Conservation (phyloP, 1,140 invertebrate genomes). For the silkworm (Bombyx mori) region DNA sequence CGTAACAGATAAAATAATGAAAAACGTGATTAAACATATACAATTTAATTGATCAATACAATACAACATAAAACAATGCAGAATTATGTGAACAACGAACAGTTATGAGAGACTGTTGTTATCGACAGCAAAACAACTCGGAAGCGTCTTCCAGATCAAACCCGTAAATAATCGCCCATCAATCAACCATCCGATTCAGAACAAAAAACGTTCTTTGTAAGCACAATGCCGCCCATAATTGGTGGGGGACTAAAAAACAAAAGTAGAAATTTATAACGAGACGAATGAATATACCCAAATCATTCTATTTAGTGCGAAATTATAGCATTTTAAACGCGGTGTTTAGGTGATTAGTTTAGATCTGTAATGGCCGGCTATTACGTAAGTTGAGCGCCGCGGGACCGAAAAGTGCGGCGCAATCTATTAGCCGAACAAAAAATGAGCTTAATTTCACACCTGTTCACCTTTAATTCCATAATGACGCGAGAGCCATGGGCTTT, state of each 20-base stretch:
- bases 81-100: slow-evolving; percentile 22
- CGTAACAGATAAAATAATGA: slow-evolving; percentile 8
- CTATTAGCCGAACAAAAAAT: slow-evolving; percentile 62
- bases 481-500: slow-evolving; percentile 40
- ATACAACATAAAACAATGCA: slow-evolving; percentile 4
- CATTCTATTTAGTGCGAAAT: slow-evolving; percentile 66
- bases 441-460: slow-evolving; percentile 67
- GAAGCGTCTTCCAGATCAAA: slow-evolving; percentile 51
- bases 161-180: slow-evolving; percentile 62
- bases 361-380: slow-evolving; percentile 51
- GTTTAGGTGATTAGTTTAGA: slow-evolving; percentile 62
- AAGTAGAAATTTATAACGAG: slow-evolving; percentile 64
- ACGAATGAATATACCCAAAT: slow-evolving; percentile 43
- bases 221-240: slow-evolving; percentile 47
- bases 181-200: slow-evolving; percentile 56
- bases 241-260: slow-evolving; percentile 58
- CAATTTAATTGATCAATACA: no score
- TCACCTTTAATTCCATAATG: slow-evolving; percentile 65
- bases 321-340: slow-evolving; percentile 59
- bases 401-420: slow-evolving; percentile 46
- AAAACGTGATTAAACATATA: slow-evolving; percentile 12
- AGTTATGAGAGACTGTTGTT: slow-evolving; percentile 24
- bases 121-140: slow-evolving; percentile 40
- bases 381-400: slow-evolving; percentile 42
- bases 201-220: slow-evolving; percentile 57